These are phyloP conservation scores for Arizona elegans DNA, from an alignment of 2,113 vertebrate species.

Conservation along the genomic window DNA sequence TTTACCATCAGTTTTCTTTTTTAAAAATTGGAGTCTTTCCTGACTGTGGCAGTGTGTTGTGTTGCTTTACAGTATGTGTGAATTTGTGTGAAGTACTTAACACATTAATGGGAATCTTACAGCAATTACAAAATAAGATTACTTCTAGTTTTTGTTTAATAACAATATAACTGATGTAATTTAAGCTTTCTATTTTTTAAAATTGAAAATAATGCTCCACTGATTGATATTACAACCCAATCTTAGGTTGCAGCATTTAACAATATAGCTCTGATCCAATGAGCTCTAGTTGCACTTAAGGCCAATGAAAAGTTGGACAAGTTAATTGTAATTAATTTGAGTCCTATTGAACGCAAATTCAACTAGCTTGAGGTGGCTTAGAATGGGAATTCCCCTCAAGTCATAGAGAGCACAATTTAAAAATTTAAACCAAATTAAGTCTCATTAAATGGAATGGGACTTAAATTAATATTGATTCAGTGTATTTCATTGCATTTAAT, in stretches of 20 bases:
- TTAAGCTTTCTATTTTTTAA: slow-evolving; percentile 70
- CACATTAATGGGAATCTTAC: slow-evolving; percentile 50
- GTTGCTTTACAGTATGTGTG: slow-evolving; percentile 52
- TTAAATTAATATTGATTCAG: background rate
- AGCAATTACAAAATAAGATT: slow-evolving; percentile 57
- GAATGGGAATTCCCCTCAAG: slow-evolving; percentile 5
- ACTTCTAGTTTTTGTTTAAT: slow-evolving; percentile 57
- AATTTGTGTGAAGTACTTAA: slow-evolving; percentile 54
- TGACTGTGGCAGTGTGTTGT: slow-evolving; percentile 42
- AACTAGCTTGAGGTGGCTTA: background rate
- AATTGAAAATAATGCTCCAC: slow-evolving; percentile 92
- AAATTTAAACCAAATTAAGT: background rate
- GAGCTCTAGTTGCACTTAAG: background rate
- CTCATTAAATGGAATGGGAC: background rate
- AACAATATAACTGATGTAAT: slow-evolving; percentile 60
- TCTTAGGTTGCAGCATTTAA: slow-evolving; percentile 53
- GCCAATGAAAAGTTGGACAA: background rate
- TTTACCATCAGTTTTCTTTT: slow-evolving; percentile 83
- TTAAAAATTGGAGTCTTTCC: slow-evolving; percentile 53
- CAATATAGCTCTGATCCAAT: slow-evolving; percentile 1
- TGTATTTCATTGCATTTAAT: background rate
- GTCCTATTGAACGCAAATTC: background rate
- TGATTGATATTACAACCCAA: slow-evolving; percentile 84
- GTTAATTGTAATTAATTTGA: background rate
- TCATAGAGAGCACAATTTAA: background rate